Base-by-base conservation (phyloP, 37 sponge, comb jelly and placozoan species). In the Lycopodina hypogea region DNA sequence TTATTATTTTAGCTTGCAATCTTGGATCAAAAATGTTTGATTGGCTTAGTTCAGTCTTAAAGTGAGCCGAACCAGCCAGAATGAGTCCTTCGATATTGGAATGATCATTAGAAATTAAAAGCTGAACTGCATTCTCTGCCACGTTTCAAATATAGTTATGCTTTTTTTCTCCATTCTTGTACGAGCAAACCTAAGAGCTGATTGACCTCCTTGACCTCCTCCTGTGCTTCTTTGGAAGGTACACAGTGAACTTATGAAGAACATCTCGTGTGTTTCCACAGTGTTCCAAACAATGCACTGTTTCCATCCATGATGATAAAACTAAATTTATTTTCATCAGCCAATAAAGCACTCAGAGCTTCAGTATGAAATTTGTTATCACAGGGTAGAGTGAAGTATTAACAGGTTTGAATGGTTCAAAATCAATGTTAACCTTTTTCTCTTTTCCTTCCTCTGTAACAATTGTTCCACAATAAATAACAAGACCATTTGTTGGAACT, bases 341-440 rank as follows among this genome's bases (percentile, higher is more conserved):
- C 94, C 18, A 98, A 78, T 7, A 98, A 90, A 51, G 99, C 99
- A 24, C 79, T 82, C 38, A 98, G 85, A 18, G 99, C 96, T 74
- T 98, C 99, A 17, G 99, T 98, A 77, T 98, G 99, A 83, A 98
- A 98, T 75, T 98, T 98, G 90, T 98, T 98, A 63, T 98, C 99
- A 82, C 99, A 98, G 24, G 88, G 74, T 98, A 98, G 42, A 98
- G 90, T 19, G 96, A 96, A 0, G 99, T 98, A 68, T 98, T 98
- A 86, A 98, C 93, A 2, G 99, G 94, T 68, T 94, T 94, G 87
- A 98, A 98, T 0, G 99, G 99, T 79, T 98, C 99, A 81, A 98
- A 98, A 67, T 98, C 99, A 52, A 98, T 96, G 90, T 98, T 98
- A 22, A 98, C 99, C 72, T 98, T 98, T 88, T 98, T 98, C 66